Evolutionary conservation across 2,797 vertebrate species (phyloP).

Genomic region (Arvicola amphibius): DNA sequence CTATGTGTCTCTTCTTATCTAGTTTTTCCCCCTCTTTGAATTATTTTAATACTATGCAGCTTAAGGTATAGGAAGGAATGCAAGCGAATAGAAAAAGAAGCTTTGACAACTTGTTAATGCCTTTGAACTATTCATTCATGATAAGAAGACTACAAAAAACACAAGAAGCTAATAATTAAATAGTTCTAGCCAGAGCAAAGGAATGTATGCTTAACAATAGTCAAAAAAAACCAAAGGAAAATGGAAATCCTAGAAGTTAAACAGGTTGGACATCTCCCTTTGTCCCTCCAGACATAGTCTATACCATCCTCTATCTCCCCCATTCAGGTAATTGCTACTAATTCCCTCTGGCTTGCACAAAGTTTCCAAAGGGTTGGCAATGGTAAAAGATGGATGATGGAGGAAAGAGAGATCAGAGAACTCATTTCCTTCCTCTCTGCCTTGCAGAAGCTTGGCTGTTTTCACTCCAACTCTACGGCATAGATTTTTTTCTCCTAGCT

Average conservation of each 20-base stretch:
- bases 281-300: background rate
- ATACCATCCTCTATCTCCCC: background rate
- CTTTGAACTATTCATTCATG: slow-evolving; percentile 23
- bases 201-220: background rate
- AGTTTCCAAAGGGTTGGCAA: background rate
- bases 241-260: background rate
- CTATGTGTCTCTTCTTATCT: background rate
- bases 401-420: background rate
- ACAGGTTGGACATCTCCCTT: background rate
- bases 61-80: slow-evolving; percentile 10
- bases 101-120: slow-evolving; percentile 1
- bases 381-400: background rate
- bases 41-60: slow-evolving; percentile 29
- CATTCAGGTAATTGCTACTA: background rate
- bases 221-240: background rate
- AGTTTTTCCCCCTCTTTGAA: slow-evolving; percentile 42
- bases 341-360: background rate
- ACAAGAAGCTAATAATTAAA: background rate
- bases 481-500: background rate
- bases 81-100: background rate
- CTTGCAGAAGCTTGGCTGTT: background rate
- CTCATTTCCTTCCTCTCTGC: fast-evolving
- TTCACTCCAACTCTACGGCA: background rate
- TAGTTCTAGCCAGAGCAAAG: background rate
- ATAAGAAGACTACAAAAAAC: slow-evolving; percentile 5